Evolutionary conservation across 2,797 vertebrate genomes (phyloP).

Genomic region (Scleropages formosus): DNA sequence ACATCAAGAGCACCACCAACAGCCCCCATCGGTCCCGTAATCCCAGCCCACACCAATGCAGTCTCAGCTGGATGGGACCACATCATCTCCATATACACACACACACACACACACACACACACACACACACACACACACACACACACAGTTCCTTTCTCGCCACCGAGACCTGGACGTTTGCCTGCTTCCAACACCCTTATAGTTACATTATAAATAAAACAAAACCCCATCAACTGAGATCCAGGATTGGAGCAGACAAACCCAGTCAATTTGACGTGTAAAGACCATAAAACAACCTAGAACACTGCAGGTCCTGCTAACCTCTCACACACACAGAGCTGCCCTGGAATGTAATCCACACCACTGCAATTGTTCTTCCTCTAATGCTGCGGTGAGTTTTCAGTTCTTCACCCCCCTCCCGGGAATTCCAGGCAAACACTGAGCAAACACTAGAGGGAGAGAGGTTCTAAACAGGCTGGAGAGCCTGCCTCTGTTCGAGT

Average conservation of each 20-base stretch:
- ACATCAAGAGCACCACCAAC: constrained; percentile 16
- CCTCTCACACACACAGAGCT: not conserved
- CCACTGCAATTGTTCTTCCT: not conserved
- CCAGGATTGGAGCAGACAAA: not conserved
- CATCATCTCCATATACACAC: not conserved
- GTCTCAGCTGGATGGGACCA: no score
- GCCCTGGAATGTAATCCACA: not conserved
- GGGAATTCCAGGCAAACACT: not conserved
- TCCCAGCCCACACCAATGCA: no score
- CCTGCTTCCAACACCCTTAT: no score
- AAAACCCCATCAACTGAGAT: not conserved
- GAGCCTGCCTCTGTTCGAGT: not conserved
- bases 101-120: not conserved
- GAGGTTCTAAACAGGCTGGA: not conserved
- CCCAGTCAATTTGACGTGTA: not conserved
- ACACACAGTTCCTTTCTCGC: not conserved
- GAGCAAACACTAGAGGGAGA: not conserved
- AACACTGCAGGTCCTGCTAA: not conserved
- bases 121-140: not conserved
- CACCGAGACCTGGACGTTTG: no score
- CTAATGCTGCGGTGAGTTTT: constrained; percentile 8
- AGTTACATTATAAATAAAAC: not conserved
- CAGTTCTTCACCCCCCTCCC: not conserved
- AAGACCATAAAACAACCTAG: not conserved
- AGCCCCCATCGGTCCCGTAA: constrained; percentile 10